Base-by-base conservation (phyloP, 1,140 invertebrate genomes). In the Bicyclus anynana region DNA sequence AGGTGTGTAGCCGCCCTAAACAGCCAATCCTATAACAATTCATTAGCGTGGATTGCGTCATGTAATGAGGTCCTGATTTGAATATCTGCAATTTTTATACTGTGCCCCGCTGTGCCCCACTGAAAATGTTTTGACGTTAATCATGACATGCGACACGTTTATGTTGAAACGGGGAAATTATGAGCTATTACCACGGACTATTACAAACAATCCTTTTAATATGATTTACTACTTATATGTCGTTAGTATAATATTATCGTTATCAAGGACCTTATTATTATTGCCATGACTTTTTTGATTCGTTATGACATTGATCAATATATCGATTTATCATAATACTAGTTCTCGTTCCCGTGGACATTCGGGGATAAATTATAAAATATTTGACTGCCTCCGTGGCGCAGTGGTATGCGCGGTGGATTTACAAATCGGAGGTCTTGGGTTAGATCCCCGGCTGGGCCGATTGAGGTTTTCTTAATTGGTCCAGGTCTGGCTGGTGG, bases 41-140 rank as follows among this genome's bases (percentile, higher is more conserved):
- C 70, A 72, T 74, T 72, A 76, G 68, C 63, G 53, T 67, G 61
- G 56, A 52, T 63, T 62, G 53, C 52, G 46, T 53, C 61, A 29
- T 59, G 71, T 80, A 77, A 82, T 74, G 68, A 69, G 67, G 58
- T 38, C 64, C 50, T 73, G 59, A 76, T 81, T 78, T 78, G 69
- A 76, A 78, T 80, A 82, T 76, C 65, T 82, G 58, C 60, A 59
- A 62, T 65, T 69, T 71, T 74, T 66, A 60, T 14, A 14, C 13
- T 40, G 51, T 33, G 27, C 47, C 35, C 49, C 66, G 3, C 13
- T 40, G 51, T 33, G 27, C 47, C 35, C 49, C 66, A 33, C 35
- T 67, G 53, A 62, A 67, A 77, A 65, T 54, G 47, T 72, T 77
- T 66, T 72, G 71, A 75, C 70, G 53, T 66, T 69, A 71, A 74